Evolutionary conservation across 2,113 vertebrate species (phyloP).

Genomic region (Phaethon lepturus): DNA sequence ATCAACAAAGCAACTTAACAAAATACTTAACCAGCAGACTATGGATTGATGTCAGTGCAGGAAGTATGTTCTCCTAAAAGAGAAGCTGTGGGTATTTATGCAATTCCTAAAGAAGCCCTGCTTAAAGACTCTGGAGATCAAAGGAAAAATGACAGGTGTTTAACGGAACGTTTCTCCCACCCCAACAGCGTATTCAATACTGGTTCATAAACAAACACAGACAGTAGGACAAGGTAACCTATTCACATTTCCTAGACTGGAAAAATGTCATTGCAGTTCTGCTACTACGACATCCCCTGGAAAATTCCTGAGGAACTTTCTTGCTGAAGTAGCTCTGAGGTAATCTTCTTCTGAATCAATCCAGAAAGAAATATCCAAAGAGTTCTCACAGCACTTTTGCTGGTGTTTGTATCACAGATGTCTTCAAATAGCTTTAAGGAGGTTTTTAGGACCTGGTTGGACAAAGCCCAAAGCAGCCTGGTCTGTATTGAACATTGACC

Average conservation of each 20-base stretch:
- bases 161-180: background rate
- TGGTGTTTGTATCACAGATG: background rate
- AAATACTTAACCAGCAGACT: rapidly evolving
- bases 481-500: background rate
- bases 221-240: background rate
- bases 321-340: background rate
- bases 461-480: background rate
- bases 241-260: background rate
- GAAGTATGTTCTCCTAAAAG: background rate
- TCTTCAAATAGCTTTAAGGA: background rate
- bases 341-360: background rate
- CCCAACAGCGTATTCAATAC: background rate
- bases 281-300: background rate
- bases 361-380: background rate
- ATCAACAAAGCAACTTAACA: background rate
- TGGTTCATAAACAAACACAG: background rate
- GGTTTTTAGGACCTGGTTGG: background rate
- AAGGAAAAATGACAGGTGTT: background rate
- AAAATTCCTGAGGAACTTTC: background rate
- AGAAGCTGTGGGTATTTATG: background rate
- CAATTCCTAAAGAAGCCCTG: background rate
- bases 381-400: background rate
- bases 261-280: background rate
- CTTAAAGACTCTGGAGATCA: background rate
- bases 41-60: background rate